A percentile compares a stretch with the other conserved stretches of the same genome.
Evolutionary conservation across 2,888 invertebrate species (phyloP).

Genomic region (Cryptocephalus primarius): DNA sequence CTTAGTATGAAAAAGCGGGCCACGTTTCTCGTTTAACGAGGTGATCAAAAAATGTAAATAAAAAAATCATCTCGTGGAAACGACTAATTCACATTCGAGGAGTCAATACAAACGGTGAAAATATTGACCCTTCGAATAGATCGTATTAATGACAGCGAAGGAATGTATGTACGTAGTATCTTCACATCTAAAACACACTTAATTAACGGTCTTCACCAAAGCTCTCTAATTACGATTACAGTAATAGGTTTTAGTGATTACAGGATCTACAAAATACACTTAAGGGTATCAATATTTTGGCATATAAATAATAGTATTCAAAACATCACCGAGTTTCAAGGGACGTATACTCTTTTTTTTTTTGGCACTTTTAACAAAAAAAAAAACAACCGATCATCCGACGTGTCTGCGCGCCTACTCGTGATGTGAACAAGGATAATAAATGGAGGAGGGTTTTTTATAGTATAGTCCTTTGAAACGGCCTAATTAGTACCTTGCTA

Average conservation of each 20-base stretch:
- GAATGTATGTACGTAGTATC: conserved; percentile 9
- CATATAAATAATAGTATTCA: conserved; percentile 7
- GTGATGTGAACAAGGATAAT: too few relatives aligned
- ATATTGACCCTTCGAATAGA: conserved; percentile 8
- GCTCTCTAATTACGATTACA: too few relatives aligned
- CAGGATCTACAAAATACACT: conserved; percentile 8
- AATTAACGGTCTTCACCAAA: too few relatives aligned
- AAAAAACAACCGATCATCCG: neutral
- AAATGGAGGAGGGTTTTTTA: too few relatives aligned
- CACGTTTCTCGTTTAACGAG: neutral
- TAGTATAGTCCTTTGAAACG: too few relatives aligned
- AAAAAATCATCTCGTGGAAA: conserved; percentile 7
- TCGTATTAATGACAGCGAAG: conserved; percentile 3
- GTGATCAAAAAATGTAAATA: conserved; percentile 9
- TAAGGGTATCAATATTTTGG: conserved; percentile 10
- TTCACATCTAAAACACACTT: neutral
- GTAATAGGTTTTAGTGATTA: conserved; percentile 6
- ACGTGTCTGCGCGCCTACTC: neutral
- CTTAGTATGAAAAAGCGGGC: neutral
- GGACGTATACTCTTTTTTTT: neutral
- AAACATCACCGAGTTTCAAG: too few relatives aligned
- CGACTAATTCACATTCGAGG: conserved; percentile 1
- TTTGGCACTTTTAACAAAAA: conserved; percentile 3
- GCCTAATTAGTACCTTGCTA: too few relatives aligned
- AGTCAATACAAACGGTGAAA: conserved; percentile 11